Evolutionary conservation across 2,797 vertebrate genomes (phyloP).

Genomic region (Enteromius paludinosus): DNA sequence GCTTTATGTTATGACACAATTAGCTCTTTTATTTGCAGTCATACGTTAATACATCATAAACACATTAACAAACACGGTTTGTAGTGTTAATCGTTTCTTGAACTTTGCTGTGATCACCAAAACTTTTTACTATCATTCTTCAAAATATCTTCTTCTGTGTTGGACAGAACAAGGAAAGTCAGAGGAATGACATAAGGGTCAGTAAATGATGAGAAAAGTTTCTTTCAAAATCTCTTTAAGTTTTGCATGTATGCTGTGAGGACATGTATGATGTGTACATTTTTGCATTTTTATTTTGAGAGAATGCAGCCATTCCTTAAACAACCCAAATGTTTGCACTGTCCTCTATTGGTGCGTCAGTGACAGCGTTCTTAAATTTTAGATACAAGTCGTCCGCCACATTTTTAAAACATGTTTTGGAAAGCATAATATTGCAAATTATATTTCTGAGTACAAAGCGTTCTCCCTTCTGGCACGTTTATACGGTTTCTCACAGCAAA

Average conservation of each 20-base stretch:
- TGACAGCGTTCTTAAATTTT: neutral
- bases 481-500: conserved; percentile 28
- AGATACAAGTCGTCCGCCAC: neutral
- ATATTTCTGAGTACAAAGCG: conserved; percentile 20
- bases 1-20: neutral
- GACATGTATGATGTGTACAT: neutral
- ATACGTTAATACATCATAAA: neutral
- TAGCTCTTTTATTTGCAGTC: neutral
- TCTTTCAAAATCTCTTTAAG: neutral
- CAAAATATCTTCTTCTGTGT: neutral
- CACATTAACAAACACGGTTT: neutral
- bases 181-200: neutral
- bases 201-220: neutral
- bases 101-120: neutral
- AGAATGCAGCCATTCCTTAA: neutral
- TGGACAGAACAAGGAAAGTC: neutral
- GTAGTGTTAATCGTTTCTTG: neutral
- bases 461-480: conserved; percentile 19
- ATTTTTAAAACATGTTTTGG: conserved; percentile 23
- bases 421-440: conserved; percentile 21
- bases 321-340: neutral
- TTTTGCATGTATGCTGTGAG: neutral
- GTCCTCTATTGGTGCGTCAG: neutral
- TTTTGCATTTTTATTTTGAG: neutral
- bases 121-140: neutral